Base-by-base conservation (phyloP, 1,140 invertebrate genomes). In the Oncopodura yosiiana region DNA sequence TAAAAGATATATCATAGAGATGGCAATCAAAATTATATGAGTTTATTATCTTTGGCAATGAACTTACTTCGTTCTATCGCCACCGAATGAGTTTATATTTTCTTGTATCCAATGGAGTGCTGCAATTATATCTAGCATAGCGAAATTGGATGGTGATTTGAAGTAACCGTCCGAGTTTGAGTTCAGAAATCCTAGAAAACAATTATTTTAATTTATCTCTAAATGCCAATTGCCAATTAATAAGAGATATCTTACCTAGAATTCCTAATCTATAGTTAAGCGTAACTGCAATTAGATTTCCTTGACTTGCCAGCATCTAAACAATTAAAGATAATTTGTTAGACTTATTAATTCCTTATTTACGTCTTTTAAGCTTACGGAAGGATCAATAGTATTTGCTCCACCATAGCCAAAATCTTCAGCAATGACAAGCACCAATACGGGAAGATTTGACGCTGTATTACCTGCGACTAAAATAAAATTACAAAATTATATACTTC, bases 231-330 rank as follows among this genome's bases (percentile, higher is more conserved):
- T n/a, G n/a, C n/a, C n/a, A n/a, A n/a, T n/a, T n/a, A n/a, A n/a
- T n/a, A n/a, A n/a, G n/a, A n/a, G n/a, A 55, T 44, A 60, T 43
- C 81, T 82, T 74, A 91, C 94, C 94, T 66, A 98, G 75, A 59
- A 95, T 84, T 46, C 94, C 94, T 34, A 99, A 80, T 50, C 94
- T 78, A 73, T 95, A 99, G 77, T 98, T 98, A 61, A 98, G 79
- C 18, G 92, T 94, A 61, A 98, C 84, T 55, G 97, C 88, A 53
- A 97, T 85, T 66, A 94, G 78, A 61, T 94, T 83, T 5, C 88
- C 83, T 66, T 91, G 88, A 66, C 88, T 86, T 44, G 91, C 86
- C 56, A 97, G 74, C 26, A 94, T 85, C n/a, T n/a, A n/a, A n/a
- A n/a, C n/a, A n/a, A n/a, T n/a, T n/a, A n/a, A n/a, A n/a, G n/a